Evolutionary conservation across 2,113 vertebrate species (phyloP).

Genomic region (Isurus oxyrinchus): DNA sequence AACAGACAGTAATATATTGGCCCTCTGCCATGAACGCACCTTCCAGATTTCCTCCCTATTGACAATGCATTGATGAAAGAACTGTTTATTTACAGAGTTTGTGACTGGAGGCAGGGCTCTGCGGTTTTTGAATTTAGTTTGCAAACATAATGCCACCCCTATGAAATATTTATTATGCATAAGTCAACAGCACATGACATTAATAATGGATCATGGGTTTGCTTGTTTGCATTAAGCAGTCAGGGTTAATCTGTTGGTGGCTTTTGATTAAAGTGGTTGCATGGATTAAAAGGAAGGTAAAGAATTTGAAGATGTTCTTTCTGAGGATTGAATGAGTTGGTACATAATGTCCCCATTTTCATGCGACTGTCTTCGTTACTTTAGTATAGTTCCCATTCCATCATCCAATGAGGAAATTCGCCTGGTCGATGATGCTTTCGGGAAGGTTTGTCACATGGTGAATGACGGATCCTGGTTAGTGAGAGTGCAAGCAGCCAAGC

Average conservation of each 20-base stretch:
- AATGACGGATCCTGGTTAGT: slow-evolving; percentile 96
- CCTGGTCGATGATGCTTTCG: slow-evolving; percentile 88
- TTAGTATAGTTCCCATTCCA: slow-evolving; percentile 89
- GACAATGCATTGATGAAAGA: neutral
- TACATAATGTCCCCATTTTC: neutral
- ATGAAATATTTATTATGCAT: neutral
- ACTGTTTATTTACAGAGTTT: neutral
- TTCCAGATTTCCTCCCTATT: neutral
- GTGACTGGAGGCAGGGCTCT: neutral
- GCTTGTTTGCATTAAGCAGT: neutral
- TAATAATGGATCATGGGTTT: neutral
- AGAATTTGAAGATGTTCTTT: neutral
- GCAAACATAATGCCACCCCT: neutral
- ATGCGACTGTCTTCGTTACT: neutral
- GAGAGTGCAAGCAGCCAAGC: slow-evolving; percentile 85
- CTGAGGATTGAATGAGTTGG: neutral
- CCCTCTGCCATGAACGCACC: neutral
- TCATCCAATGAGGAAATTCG: slow-evolving; percentile 97
- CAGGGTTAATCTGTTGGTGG: neutral
- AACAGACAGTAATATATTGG: neutral
- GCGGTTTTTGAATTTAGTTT: neutral
- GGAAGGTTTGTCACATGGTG: slow-evolving; percentile 97
- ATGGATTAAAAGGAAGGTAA: neutral
- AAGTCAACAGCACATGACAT: neutral
- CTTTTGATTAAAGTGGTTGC: neutral